Evolutionary conservation across 2,797 vertebrate genomes (phyloP).

Genomic region (Danio kyathit): DNA sequence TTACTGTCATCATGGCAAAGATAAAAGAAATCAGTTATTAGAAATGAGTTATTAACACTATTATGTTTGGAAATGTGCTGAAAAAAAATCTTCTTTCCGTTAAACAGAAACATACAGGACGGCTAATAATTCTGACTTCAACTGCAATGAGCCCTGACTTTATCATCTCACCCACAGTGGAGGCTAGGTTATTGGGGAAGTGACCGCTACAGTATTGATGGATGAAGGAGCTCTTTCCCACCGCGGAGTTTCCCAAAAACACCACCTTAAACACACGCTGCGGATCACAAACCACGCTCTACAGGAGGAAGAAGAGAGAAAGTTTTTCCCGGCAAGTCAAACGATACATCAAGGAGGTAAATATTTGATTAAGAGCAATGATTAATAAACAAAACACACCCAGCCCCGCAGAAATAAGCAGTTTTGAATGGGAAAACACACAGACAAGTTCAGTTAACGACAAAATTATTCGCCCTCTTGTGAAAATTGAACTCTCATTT

Average conservation of each 20-base stretch:
- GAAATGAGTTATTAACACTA: too few species aligned
- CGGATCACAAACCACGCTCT: constrained; percentile 60
- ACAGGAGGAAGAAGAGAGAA: constrained; percentile 30
- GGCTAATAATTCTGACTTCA: too few species aligned
- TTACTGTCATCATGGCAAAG: too few species aligned
- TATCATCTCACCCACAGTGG: constrained; percentile 79
- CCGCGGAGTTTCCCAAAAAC: constrained; percentile 85
- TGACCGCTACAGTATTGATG: constrained; percentile 81
- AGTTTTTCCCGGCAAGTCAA: neutral
- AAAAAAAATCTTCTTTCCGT: too few species aligned
- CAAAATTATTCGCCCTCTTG: too few species aligned
- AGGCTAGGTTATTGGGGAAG: constrained; percentile 72
- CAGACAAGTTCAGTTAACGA: too few species aligned
- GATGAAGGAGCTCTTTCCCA: constrained; percentile 89
- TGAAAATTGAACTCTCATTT: too few species aligned
- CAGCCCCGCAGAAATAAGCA: neutral
- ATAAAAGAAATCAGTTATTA: too few species aligned
- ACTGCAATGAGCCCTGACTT: neutral
- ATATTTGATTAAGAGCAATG: neutral
- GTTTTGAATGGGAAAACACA: neutral
- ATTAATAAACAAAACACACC: neutral
- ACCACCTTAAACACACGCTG: constrained; percentile 85
- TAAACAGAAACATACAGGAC: too few species aligned
- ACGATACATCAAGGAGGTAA: neutral
- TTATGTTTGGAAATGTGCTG: too few species aligned